Conservation (phyloP, 2,113 vertebrate species). For the Corythoichthys intestinalis region DNA sequence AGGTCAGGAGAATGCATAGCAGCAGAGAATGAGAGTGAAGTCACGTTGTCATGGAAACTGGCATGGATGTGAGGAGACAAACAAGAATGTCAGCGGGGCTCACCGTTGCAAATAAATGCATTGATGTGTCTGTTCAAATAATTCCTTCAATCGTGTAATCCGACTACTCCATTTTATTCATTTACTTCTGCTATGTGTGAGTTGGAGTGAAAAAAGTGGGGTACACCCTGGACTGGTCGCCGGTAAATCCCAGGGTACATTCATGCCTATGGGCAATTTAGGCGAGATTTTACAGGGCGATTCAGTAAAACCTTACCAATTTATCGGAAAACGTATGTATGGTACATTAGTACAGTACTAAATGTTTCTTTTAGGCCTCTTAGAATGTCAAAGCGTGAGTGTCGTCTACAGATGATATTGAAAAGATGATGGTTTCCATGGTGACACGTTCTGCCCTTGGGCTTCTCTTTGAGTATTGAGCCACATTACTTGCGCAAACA, state of each 20-base stretch:
- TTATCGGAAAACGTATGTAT: neutral
- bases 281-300: no score
- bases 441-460: slow-evolving; percentile 76
- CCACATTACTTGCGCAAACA: slow-evolving; percentile 31
- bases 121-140: neutral
- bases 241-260: neutral
- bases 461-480: slow-evolving; percentile 69
- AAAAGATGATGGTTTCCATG: slow-evolving; percentile 83
- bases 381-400: slow-evolving; percentile 39
- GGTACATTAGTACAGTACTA: neutral
- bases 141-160: neutral
- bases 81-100: slow-evolving; percentile 83
- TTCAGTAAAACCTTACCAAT: neutral
- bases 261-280: no score
- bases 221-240: neutral
- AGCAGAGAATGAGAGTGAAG: slow-evolving; percentile 75
- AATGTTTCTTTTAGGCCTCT: neutral
- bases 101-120: slow-evolving; percentile 42
- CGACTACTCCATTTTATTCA: neutral
- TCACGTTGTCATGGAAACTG: slow-evolving; percentile 92
- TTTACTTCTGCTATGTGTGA: neutral
- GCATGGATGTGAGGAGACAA: slow-evolving; percentile 80
- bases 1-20: slow-evolving; percentile 61
- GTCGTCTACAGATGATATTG: slow-evolving; percentile 75
- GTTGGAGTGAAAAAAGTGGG: neutral